Evolutionary conservation across 2,797 vertebrate species (phyloP), one percentile per base, ranked within the genome.

Genomic region (Oreochromis mossambicus): DNA sequence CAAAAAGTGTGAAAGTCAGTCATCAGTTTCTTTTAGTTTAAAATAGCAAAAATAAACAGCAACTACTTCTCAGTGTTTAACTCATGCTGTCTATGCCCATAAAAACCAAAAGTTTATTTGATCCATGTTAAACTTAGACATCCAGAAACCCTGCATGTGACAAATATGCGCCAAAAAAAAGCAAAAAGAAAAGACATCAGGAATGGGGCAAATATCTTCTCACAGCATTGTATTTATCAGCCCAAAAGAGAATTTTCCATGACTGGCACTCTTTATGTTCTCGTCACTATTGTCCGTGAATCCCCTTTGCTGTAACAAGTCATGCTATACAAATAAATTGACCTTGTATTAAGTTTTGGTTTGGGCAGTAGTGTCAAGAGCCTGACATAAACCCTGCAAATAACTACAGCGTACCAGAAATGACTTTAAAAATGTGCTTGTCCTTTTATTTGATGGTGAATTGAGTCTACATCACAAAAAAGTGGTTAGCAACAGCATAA

Each of bases 141-240:
- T 5, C 8, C 48, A 50, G 48, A 50, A 50, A 50, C 17, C 48
- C 8, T 21, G 61, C 2, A 21, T 14, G 11, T 41, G 12, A n/a
- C 48, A 51, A n/a, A n/a, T n/a, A 51, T 8, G 15, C 7, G 15
- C 14, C 17, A 46, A 46, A 46, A 1, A 11, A 61, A 61, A 61
- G 6, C 9, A 5, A 63, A 7, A n/a, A n/a, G 4, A n/a, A 36
- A 36, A 38, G 19, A 66, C 61, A 38, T 0, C 19, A 21, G 6
- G 19, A 63, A 63, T 36, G 0, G 11, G 34, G 12, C 0, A 12
- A 38, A 66, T 21, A 21, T 38, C 4, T 66, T 36, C 2, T 8
- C 34, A 5, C 1, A 66, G 7, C 12, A 8, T 19, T 41, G 34
- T 63, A 14, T 66, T 43, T 10, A 41, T 68, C 36, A 38, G 61